Evolutionary conservation across 2,888 invertebrate genomes (phyloP).

Genomic region (Drosophila buzzatii): DNA sequence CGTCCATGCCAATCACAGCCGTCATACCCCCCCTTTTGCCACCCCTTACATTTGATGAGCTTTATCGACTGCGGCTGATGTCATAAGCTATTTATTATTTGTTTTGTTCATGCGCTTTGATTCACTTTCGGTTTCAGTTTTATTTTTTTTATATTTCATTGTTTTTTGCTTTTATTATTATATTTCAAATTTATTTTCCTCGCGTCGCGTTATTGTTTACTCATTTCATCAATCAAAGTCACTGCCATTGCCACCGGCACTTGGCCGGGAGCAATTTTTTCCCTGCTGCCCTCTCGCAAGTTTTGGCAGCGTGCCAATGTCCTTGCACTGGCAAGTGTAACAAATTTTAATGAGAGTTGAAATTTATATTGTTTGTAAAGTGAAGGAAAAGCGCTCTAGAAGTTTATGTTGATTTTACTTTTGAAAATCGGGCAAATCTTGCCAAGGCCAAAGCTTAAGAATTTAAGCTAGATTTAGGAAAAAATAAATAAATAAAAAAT

Average conservation of each 20-base stretch:
- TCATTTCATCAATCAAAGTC: constrained; percentile 67
- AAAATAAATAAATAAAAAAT: too few species aligned
- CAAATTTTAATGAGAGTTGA: constrained; percentile 49
- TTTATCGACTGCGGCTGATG: constrained; percentile 53
- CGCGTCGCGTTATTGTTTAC: constrained; percentile 46
- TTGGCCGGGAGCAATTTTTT: constrained; percentile 21
- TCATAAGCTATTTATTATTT: constrained; percentile 66
- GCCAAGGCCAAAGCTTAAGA: not conserved
- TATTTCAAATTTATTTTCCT: constrained; percentile 39
- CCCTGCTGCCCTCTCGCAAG: not conserved
- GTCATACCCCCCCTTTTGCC: not conserved
- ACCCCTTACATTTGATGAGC: constrained; percentile 43
- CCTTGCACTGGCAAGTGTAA: constrained; percentile 52
- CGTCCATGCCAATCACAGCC: constrained; percentile 37
- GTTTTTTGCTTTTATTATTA: constrained; percentile 3
- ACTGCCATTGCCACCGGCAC: constrained; percentile 38
- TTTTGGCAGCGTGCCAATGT: constrained; percentile 58
- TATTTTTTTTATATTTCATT: constrained; percentile 11
- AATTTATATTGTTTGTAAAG: constrained; percentile 5
- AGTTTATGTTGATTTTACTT: not conserved
- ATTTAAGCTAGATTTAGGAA: not conserved
- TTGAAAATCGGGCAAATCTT: too few species aligned
- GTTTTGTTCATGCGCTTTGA: constrained; percentile 58
- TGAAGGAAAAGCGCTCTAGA: not conserved
- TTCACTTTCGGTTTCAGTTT: constrained; percentile 63